Evolutionary conservation across 2,113 vertebrate genomes (phyloP), one percentile per base, ranked within the genome.

Genomic region (Apodemus sylvaticus): DNA sequence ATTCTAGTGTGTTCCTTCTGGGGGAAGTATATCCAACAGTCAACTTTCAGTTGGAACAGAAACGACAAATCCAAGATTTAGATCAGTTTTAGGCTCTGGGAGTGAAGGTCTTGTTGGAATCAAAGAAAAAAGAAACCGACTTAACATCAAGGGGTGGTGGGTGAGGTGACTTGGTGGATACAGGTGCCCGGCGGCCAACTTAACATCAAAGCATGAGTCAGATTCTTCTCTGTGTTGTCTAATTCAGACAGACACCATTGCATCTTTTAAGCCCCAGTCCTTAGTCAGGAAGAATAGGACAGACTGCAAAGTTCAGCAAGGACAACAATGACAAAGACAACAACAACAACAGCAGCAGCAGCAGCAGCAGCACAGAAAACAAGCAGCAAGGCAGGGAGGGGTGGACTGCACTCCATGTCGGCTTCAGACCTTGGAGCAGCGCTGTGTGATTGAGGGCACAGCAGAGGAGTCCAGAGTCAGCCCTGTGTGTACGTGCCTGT

Each of bases 91-190:
- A 81, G 89, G 17, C 36, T 45, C 79, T 64, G 64, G 70, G 64
- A 93, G 51, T 74, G 60, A 95, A 83, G 31, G 14, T 66, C 60
- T 87, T 87, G 34, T 45, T 94, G 53, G 87, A 83, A 62, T 87
- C 51, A 58, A 82, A 82, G 71, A 68, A 95, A 92, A 76, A 53
- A 86, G 58, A 42, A 86, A 94, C 1, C 71, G 0, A 77, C 62
- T 97, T 19, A 79, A 53, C 31, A 20, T 79, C 48, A 53, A 34
- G 51, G 48, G 31, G 7, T 55, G 51, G 77, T 12, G 51, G 77
- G 9, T 20, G 17, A 53, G 48, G 34, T 55, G 34, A 10, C 16
- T 79, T 3, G 6, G 48, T 79, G 77, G 51, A 31, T 55, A 19
- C 10, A 24, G 77, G 77, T 79, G 77, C 45, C 34, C 9, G 7